Base-by-base conservation (phyloP, 2,888 invertebrate genomes). In the Mantis religiosa region DNA sequence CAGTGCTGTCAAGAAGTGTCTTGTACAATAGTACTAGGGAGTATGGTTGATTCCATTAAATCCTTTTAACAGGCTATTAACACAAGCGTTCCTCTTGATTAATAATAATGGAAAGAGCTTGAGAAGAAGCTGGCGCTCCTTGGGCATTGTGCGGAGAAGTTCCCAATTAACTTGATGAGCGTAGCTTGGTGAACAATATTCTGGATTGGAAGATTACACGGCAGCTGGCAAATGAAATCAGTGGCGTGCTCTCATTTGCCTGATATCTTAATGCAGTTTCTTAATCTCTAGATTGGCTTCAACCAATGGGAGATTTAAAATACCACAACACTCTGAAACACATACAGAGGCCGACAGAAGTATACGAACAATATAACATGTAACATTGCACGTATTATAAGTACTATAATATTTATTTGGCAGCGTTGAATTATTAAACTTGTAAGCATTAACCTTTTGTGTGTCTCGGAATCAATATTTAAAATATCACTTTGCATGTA, bases 1-100 rank as follows among this genome's bases (percentile, higher is more conserved):
- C 6, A 54, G 20, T 14, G 20, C 54, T 54, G 20, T 14, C 15
- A 71, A 25, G 54, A 71, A 71, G 54, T 71, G 20, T 71, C 54
- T 71, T 71, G 1, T 6, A 71, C 0, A 25, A 71, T 20, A 20
- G 54, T 3, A 47, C 41, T 6, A 12, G 28, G 41, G 41, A 85
- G 47, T 27, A n/a, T 27, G 83, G 82, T 82, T 82, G 87, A 87
- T 87, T 87, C 82, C 82, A 88, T 89, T 89, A 89, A 88, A 88
- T 86, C 89, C 85, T 89, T 88, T 88, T 89, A 88, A 89, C 82
- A 88, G 87, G 30, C 89, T 87, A 89, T 89, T 89, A 89, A 88
- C 88, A 89, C 89, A 85, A 87, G 83, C 86, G 20, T 89, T 71
- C 54, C 89, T 89, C 54, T 89, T 89, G 89, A 89, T 89, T 89